Evolutionary conservation across 2,797 vertebrate species (phyloP).

Genomic region (Tapirus indicus): DNA sequence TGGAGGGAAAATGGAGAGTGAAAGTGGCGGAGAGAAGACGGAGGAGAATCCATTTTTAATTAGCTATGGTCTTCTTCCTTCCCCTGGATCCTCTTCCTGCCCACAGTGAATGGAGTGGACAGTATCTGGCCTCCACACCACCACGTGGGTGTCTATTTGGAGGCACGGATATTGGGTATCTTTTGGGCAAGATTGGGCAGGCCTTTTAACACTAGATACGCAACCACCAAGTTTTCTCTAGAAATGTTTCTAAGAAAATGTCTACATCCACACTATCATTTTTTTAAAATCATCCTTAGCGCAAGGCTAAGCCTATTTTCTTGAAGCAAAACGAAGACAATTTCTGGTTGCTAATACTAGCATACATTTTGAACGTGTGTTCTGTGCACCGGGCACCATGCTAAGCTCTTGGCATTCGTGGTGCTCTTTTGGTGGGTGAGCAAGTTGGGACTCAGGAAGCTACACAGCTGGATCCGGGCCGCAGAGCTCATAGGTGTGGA

Average conservation of each 20-base stretch:
- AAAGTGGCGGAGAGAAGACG: neutral
- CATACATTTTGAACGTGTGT: neutral
- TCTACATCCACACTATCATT: neutral
- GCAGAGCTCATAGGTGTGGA: neutral
- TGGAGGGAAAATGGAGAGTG: neutral
- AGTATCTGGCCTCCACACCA: constrained; percentile 51
- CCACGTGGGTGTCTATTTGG: constrained; percentile 43
- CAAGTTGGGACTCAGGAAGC: neutral
- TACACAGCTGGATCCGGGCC: neutral
- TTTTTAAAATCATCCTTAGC: neutral
- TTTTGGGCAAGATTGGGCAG: constrained; percentile 25
- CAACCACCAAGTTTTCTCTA: constrained; percentile 57
- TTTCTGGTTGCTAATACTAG: constrained; percentile 2
- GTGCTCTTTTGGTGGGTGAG: neutral
- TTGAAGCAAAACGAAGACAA: constrained; percentile 47
- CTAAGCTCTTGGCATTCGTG: neutral
- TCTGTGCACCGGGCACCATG: neutral
- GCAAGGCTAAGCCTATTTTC: neutral
- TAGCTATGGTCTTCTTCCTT: constrained; percentile 24
- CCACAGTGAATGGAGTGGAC: constrained; percentile 65
- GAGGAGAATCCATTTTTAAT: constrained; percentile 37
- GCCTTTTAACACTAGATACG: constrained; percentile 44
- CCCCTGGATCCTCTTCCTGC: constrained; percentile 71
- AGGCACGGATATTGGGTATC: neutral
- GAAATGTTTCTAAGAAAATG: constrained; percentile 59